Conservation (phyloP, 2,797 vertebrate genomes). For the Orientallactaga sibirica region DNA sequence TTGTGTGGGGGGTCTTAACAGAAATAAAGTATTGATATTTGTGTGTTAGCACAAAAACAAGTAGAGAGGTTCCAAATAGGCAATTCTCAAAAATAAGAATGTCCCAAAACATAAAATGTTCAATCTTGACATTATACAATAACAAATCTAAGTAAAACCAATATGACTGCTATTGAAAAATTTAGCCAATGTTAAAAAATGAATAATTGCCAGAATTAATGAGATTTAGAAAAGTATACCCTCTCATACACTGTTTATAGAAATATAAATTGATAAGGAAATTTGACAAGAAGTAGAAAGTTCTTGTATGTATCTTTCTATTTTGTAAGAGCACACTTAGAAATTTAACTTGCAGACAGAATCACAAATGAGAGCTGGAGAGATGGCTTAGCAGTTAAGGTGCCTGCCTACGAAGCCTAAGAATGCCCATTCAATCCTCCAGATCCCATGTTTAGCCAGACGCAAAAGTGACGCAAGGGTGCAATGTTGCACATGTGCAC, state of each 20-base stretch:
- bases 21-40: neutral
- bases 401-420: no score
- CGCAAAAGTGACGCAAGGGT: no score
- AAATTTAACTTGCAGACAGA: slow-evolving; percentile 32
- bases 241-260: slow-evolving; percentile 8
- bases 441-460: no score
- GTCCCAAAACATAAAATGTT: slow-evolving; percentile 47
- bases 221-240: slow-evolving; percentile 9
- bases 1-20: neutral
- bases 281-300: slow-evolving; percentile 44
- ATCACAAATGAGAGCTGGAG: slow-evolving; percentile 31
- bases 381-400: no score
- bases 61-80: slow-evolving; percentile 2
- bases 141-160: slow-evolving; percentile 46
- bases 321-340: neutral
- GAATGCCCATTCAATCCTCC: no score
- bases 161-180: slow-evolving; percentile 43
- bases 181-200: slow-evolving; percentile 14
- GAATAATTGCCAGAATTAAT: neutral
- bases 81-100: slow-evolving; percentile 60
- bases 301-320: slow-evolving; percentile 33
- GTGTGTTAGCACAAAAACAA: slow-evolving; percentile 57
- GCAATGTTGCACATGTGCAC: no score
- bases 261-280: slow-evolving; percentile 34
- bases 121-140: slow-evolving; percentile 28